Evolutionary conservation across 2,797 vertebrate species (phyloP), one percentile per base, ranked within the genome.

Genomic region (Sebastolobus altivelis): DNA sequence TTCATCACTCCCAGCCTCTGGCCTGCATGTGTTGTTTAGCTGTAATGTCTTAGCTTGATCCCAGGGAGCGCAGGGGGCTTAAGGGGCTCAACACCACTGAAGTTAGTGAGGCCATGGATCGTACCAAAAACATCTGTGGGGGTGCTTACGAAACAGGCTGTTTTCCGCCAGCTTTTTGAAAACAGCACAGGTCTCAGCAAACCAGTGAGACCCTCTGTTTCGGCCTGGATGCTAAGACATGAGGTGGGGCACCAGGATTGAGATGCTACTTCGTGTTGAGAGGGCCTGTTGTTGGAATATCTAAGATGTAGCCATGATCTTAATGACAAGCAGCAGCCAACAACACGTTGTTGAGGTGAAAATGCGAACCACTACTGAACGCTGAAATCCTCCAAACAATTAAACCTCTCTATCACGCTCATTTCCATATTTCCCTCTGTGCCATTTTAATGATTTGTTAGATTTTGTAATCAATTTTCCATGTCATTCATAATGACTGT

Each of bases 31-130:
- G 84, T 80, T 91, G 79, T 83, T 83, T 68, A 60, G 83, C 82
- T 90, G 81, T 77, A 79, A 52, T 63, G 55, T 90, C 87, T 91
- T 81, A 82, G 82, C 75, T 73, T 77, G 78, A 86, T 84, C 80
- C 75, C 61, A 58, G 66, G 75, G 76, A 88, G 80, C 16, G 37
- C 79, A 72, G 56, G 62, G 55, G 80, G 78, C 87, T 90, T 85
- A 79, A 73, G 81, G 87, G 73, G 81, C 81, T 90, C 83, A 84
- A 77, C 80, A 82, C 80, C 83, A 65, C 74, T 73, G 83, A 85
- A 81, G 82, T 84, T 83, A 87, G 81, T 4, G 69, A 82, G 83
- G 75, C 79, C 54, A 72, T 77, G 69, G 76, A 77, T 84, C 65
- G 78, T 76, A 77, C 81, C 81, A 73, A 80, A 49, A 83, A 82